A percentile compares a stretch with the other conserved stretches of the same genome.
These are phyloP conservation scores for Pelecanoides urinatrix DNA, from an alignment of 2,113 vertebrate genomes.

Conservation along the genomic window DNA sequence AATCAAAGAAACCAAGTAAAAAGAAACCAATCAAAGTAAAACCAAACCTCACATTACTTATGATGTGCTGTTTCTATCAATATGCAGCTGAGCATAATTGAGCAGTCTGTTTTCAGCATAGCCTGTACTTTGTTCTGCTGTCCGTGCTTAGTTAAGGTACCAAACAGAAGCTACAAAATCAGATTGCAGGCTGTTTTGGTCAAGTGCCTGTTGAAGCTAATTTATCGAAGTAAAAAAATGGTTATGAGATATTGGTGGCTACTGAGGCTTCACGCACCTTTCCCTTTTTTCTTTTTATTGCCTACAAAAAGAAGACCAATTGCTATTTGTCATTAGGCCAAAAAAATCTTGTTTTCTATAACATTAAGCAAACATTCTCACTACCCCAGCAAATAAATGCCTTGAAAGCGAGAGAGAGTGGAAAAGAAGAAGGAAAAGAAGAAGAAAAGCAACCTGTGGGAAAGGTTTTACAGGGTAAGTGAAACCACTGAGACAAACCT, in stretches of 20 bases:
- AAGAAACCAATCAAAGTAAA: not conserved
- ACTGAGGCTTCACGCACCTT: not conserved
- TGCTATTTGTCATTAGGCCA: not conserved
- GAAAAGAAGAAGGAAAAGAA: not conserved
- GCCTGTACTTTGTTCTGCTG: not conserved
- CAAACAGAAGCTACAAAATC: not conserved
- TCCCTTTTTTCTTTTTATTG: conserved; percentile 1
- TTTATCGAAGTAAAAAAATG: not conserved
- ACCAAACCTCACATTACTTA: not conserved
- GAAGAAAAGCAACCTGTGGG: not conserved
- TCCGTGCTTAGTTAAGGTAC: not conserved
- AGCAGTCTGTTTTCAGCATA: not conserved
- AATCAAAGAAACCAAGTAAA: not conserved
- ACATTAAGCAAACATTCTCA: not conserved
- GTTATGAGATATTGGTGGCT: conserved; percentile 1
- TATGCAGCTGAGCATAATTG: not conserved
- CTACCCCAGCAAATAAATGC: not conserved
- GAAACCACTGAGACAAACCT: not conserved
- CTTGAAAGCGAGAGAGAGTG: not conserved
- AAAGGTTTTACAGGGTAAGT: not conserved
- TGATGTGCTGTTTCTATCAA: not conserved
- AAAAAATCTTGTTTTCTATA: not conserved
- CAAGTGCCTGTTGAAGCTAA: not conserved
- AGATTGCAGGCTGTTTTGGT: not conserved
- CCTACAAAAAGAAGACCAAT: conserved; percentile 1